A percentile compares a stretch with the other conserved stretches of the same genome.
phyloP scores from a whole-genome alignment of 2,888 invertebrate genomes.

The Epinotia demarniana region DNA sequence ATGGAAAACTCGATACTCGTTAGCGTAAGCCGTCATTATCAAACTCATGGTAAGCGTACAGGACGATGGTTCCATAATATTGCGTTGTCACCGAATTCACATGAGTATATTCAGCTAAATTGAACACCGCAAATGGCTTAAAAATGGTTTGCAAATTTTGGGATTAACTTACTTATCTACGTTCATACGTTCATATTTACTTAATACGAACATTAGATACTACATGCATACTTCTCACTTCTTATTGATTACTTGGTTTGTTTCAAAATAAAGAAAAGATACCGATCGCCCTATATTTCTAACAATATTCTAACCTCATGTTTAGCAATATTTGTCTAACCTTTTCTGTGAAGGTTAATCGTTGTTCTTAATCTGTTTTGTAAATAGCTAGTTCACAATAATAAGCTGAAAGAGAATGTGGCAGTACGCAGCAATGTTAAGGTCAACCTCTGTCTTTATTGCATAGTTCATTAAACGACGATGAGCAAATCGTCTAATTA shows the following conservation, averaged over 20 bases:
- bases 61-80: too few species aligned
- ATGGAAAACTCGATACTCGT: too few species aligned
- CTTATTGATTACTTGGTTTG: background rate
- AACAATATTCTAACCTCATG: background rate
- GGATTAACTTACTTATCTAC: too few species aligned
- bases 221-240: too few species aligned
- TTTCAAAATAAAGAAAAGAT: slow-evolving; percentile 1
- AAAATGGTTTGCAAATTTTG: too few species aligned
- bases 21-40: too few species aligned
- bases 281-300: background rate
- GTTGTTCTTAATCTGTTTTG: slow-evolving; percentile 35
- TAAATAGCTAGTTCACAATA: slow-evolving; percentile 28
- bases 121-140: too few species aligned
- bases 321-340: slow-evolving; percentile 40
- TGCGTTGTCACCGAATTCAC: too few species aligned
- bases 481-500: background rate
- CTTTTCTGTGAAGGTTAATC: slow-evolving; percentile 39
- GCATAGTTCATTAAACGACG: slow-evolving; percentile 5
- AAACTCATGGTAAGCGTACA: too few species aligned
- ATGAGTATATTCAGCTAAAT: too few species aligned
- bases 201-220: too few species aligned
- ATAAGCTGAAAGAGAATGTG: slow-evolving; percentile 31
- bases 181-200: too few species aligned
- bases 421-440: slow-evolving; percentile 23
- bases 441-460: slow-evolving; percentile 7